Evolutionary conservation across 2,888 invertebrate genomes (phyloP), one percentile per base, ranked within the genome.

Genomic region (Aphidius colemani): DNA sequence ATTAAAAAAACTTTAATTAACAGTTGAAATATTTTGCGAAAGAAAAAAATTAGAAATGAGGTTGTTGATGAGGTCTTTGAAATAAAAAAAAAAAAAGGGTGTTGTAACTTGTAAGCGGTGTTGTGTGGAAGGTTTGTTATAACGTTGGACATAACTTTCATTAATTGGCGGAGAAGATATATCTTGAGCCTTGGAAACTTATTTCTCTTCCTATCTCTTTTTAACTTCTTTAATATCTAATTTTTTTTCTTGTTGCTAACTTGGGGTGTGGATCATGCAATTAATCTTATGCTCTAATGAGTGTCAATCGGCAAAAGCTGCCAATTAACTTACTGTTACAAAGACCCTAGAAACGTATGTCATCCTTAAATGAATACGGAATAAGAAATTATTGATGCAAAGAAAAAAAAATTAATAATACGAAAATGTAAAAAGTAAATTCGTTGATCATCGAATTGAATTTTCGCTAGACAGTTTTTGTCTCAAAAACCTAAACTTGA

Each of bases 241-340:
- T 30, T 30, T 30, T 5, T 30, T 30, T 30, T 30, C 30, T 30
- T 30, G 30, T 30, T 30, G 1, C 30, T 30, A 2, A 30, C 30
- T 30, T 30, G 51, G 61, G 53, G 53, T 53, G 51, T 58, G 62
- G 61, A 65, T 70, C 61, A 71, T 72, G 75, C 75, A 76, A 78
- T 76, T 76, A 78, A 76, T 78, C 76, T 78, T 75, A 72, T 72
- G 73, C 75, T 75, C 75, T 76, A 76, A 78, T 76, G 77, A 76
- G 76, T 78, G 77, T 75, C 75, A 75, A 78, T 76, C 76, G 75
- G 74, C 75, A 76, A 73, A 72, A 75, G 74, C 75, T 77, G 75
- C 77, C 77, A 77, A 77, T 77, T 77, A 76, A 75, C 75, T 75
- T 72, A 76, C 71, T 69, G 69, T 69, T 69, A 69, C 30, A 56